Conservation (phyloP, 2,888 invertebrate species). For the Tenthredo livida region DNA sequence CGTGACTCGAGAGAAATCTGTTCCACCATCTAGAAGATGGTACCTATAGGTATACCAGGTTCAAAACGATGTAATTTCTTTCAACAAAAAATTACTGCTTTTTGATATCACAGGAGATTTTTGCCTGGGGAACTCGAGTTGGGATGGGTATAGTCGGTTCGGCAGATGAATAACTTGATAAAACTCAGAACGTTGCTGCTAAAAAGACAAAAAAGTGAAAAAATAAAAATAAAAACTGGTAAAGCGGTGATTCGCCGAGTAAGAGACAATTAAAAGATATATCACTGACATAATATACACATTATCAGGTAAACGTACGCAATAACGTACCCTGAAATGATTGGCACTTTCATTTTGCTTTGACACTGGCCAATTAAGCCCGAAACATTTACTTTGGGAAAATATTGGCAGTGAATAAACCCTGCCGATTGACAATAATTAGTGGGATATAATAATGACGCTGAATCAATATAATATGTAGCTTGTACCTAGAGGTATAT, state of each 20-base stretch:
- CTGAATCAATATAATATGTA: background rate
- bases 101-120: background rate
- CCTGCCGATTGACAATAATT: background rate
- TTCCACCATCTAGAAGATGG: background rate
- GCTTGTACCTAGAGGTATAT: background rate
- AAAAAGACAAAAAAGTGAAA: background rate
- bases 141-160: background rate
- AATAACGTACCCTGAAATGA: background rate
- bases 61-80: background rate
- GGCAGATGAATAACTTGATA: background rate
- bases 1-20: background rate
- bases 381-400: background rate
- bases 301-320: background rate
- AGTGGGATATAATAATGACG: background rate
- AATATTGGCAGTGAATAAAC: slow-evolving; percentile 8
- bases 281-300: background rate
- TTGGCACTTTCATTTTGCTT: background rate
- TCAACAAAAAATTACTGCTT: background rate
- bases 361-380: background rate
- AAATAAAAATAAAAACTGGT: background rate
- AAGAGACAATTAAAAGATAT: background rate
- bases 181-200: background rate
- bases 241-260: background rate
- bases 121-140: background rate
- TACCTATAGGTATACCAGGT: background rate